These are phyloP conservation scores for Channa maculata DNA, from an alignment of 2,113 vertebrate genomes.

Conservation along the genomic window DNA sequence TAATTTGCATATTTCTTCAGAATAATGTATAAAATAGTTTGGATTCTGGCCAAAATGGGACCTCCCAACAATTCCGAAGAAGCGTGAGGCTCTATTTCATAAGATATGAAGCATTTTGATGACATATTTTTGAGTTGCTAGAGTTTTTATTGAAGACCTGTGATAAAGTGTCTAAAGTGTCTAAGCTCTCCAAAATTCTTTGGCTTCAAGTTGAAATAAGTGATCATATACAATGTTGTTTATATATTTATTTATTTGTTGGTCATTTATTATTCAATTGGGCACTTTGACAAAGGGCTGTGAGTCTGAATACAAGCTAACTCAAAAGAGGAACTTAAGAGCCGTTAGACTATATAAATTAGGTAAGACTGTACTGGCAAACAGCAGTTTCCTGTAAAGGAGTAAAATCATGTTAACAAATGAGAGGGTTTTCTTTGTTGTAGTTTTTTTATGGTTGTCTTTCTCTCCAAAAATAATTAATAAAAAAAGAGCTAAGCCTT, in stretches of 20 bases:
- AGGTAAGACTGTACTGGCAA: constrained; percentile 46
- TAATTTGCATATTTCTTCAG: background rate
- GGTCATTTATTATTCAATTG: constrained; percentile 48
- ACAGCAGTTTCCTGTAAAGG: constrained; percentile 35
- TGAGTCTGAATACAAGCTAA: background rate
- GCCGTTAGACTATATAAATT: constrained; percentile 72
- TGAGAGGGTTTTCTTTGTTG: background rate
- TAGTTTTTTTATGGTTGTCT: background rate
- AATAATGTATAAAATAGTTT: background rate
- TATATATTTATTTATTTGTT: constrained; percentile 1
- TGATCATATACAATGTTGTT: background rate
- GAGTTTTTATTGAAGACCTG: background rate
- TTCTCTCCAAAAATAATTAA: background rate
- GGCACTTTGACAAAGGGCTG: constrained; percentile 3
- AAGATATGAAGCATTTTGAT: background rate
- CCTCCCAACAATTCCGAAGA: no score
- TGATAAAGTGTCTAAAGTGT: background rate
- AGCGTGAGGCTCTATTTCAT: background rate
- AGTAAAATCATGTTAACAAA: constrained; percentile 18
- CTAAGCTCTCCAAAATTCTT: background rate
- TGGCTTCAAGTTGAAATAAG: background rate
- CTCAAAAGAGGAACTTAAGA: constrained; percentile 72
- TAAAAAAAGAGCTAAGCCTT: background rate
- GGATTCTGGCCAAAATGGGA: background rate
- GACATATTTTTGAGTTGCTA: background rate